phyloP scores from a whole-genome alignment of 2,888 invertebrate genomes.

The Drosophila borborema region DNA sequence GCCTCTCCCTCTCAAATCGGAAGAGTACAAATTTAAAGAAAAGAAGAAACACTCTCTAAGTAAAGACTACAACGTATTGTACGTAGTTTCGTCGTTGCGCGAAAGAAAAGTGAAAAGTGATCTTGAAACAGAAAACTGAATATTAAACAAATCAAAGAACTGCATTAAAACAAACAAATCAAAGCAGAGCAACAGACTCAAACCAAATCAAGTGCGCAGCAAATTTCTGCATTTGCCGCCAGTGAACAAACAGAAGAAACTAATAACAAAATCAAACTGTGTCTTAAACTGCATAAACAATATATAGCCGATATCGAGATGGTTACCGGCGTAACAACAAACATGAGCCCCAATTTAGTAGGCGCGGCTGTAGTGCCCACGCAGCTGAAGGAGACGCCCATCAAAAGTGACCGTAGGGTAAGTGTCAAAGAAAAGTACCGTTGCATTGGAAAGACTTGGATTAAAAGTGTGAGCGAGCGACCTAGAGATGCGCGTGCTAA shows the following conservation, averaged over 20 bases:
- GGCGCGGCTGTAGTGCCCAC: slow-evolving; percentile 78
- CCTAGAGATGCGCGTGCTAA: neutral
- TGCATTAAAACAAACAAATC: slow-evolving; percentile 20
- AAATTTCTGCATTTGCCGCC: slow-evolving; percentile 56
- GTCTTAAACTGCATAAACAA: slow-evolving; percentile 64
- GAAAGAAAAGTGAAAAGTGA: slow-evolving; percentile 70
- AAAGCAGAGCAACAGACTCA: slow-evolving; percentile 37
- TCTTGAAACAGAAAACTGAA: slow-evolving; percentile 37
- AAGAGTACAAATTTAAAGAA: slow-evolving; percentile 19
- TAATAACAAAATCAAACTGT: slow-evolving; percentile 55
- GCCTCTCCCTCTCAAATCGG: slow-evolving; percentile 45
- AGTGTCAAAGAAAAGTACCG: slow-evolving; percentile 62
- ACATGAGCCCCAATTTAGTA: slow-evolving; percentile 82
- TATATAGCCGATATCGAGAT: slow-evolving; percentile 76
- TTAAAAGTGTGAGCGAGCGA: slow-evolving; percentile 13
- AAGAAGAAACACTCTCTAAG: slow-evolving; percentile 31
- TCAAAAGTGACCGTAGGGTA: slow-evolving; percentile 85
- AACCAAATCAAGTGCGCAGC: slow-evolving; percentile 49
- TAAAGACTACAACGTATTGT: slow-evolving; percentile 39
- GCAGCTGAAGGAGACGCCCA: slow-evolving; percentile 79
- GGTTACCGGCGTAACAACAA: slow-evolving; percentile 84
- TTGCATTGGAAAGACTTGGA: slow-evolving; percentile 24
- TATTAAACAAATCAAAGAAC: slow-evolving; percentile 38
- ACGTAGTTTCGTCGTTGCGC: slow-evolving; percentile 59
- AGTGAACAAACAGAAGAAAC: slow-evolving; percentile 50